phyloP scores from a whole-genome alignment of 2,797 vertebrate species.

The Hafferia zeledoni region DNA sequence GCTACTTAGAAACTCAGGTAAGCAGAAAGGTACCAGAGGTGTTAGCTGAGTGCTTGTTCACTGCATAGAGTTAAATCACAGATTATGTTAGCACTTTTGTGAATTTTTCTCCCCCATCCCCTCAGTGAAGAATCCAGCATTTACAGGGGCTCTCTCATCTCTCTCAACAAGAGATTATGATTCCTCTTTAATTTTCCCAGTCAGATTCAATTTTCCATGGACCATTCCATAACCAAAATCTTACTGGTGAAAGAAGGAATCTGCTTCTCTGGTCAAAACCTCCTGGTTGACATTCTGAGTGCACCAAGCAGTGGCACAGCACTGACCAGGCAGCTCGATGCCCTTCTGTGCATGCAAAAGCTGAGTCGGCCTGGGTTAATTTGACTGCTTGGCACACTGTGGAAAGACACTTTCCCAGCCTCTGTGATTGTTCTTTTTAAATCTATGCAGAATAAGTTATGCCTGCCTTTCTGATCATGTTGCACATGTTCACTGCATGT shows the following conservation, averaged over 20 bases:
- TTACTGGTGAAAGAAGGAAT: background rate
- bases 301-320: background rate
- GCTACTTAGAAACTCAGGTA: background rate
- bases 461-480: background rate
- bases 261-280: background rate
- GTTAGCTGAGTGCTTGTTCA: background rate
- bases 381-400: background rate
- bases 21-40: background rate
- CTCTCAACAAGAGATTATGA: background rate
- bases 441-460: background rate
- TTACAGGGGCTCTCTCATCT: background rate
- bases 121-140: background rate
- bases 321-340: background rate
- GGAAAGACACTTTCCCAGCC: background rate
- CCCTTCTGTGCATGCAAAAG: background rate
- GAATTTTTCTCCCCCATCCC: background rate
- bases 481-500: background rate
- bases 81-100: background rate
- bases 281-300: background rate
- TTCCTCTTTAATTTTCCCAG: background rate
- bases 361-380: background rate
- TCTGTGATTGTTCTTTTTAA: background rate
- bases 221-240: background rate
- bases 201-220: background rate
- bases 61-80: background rate